phyloP scores from a whole-genome alignment of 2,888 invertebrate genomes.

The Cancer borealis region DNA sequence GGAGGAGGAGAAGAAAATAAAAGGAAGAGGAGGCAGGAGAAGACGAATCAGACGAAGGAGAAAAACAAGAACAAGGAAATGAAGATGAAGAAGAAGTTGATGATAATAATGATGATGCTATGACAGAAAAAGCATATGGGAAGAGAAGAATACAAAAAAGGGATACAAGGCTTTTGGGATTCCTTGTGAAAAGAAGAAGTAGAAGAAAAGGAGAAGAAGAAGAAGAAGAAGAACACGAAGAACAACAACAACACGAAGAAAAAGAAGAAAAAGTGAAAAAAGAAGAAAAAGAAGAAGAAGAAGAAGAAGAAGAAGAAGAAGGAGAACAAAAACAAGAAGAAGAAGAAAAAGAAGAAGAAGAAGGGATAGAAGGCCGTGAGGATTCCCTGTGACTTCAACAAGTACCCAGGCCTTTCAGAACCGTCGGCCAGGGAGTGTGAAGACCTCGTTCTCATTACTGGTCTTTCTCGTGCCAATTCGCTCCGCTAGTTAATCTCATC shows the following conservation, averaged over 20 bases:
- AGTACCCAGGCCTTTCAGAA: constrained; percentile 6
- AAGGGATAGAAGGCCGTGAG: neutral
- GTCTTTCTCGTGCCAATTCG: constrained; percentile 33
- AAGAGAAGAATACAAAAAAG: too few species aligned
- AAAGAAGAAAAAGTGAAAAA: neutral
- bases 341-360: neutral
- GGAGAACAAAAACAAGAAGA: neutral
- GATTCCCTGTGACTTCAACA: neutral
- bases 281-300: neutral
- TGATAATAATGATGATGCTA: too few species aligned
- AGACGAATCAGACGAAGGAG: too few species aligned
- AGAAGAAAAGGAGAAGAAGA: neutral
- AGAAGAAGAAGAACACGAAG: neutral
- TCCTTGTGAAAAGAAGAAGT: too few species aligned
- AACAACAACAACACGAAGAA: neutral
- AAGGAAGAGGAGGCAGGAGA: too few species aligned
- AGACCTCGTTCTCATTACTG: constrained; percentile 4
- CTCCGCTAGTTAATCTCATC: constrained; percentile 1
- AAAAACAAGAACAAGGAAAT: too few species aligned
- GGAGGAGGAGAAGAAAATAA: neutral
- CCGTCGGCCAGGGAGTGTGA: neutral
- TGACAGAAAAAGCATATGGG: too few species aligned
- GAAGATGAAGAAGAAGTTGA: too few species aligned
- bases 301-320: neutral
- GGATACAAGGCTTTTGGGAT: too few species aligned